Evolutionary conservation across 2,888 invertebrate genomes (phyloP).

Genomic region (Lydus trimaculatus): DNA sequence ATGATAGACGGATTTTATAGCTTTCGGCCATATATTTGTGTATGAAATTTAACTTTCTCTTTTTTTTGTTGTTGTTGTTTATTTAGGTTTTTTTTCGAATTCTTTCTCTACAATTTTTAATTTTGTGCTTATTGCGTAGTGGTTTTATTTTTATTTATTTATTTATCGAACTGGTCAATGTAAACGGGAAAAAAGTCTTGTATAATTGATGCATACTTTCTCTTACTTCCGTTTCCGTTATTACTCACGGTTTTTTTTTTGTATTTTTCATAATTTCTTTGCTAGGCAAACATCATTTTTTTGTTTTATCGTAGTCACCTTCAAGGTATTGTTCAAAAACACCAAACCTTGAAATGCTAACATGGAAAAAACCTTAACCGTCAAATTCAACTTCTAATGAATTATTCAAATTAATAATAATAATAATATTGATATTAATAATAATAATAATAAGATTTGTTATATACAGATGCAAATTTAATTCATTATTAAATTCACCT

Average conservation of each 20-base stretch:
- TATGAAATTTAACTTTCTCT: no score
- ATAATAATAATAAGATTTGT: not conserved
- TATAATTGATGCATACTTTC: not conserved
- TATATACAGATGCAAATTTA: not conserved
- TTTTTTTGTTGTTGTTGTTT: no score
- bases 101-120: no score
- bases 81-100: no score
- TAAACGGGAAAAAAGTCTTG: not conserved
- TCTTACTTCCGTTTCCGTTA: not conserved
- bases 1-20: no score
- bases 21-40: no score
- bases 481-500: not conserved
- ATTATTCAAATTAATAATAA: not conserved
- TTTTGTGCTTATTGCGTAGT: no score
- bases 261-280: not conserved
- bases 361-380: not conserved
- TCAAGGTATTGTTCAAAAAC: not conserved
- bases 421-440: not conserved
- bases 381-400: not conserved
- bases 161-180: not conserved
- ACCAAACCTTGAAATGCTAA: not conserved
- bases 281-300: not conserved
- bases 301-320: not conserved
- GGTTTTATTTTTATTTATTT: not conserved
- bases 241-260: not conserved